These are phyloP conservation scores for Ceratosolen solmsi DNA, from an alignment of 1,140 invertebrate genomes.

Conservation along the genomic window DNA sequence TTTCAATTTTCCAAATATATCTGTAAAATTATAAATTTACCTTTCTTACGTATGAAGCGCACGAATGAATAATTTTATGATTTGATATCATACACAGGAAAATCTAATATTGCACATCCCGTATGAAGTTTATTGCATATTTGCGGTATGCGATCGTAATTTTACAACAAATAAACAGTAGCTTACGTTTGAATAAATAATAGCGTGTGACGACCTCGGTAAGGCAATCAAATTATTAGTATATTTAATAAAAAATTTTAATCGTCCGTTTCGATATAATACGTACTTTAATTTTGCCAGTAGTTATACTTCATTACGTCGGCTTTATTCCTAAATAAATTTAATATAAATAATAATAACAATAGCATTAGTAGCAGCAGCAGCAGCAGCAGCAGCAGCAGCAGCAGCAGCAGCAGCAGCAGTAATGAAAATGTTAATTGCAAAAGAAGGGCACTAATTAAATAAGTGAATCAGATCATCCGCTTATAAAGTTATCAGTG, in stretches of 20 bases:
- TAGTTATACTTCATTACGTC: not conserved
- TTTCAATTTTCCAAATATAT: not conserved
- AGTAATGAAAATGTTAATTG: not conserved
- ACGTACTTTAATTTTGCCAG: not conserved
- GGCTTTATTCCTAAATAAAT: no score
- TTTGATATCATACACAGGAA: not conserved
- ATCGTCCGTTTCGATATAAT: not conserved
- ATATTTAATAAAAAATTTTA: not conserved
- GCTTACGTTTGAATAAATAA: not conserved
- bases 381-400: no score
- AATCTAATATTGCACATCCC: not conserved
- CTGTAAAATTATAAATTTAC: not conserved
- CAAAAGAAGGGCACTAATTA: not conserved
- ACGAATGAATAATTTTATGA: not conserved
- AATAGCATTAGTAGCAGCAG: no score
- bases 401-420: no score
- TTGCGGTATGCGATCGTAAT: not conserved
- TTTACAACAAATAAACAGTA: slow-evolving; percentile 1
- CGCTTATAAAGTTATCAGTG: not conserved
- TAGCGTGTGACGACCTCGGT: not conserved
- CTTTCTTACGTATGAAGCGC: no score
- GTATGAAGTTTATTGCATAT: not conserved
- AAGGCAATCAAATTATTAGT: not conserved
- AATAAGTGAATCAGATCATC: slow-evolving; percentile 14
- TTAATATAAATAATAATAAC: no score